Conservation (phyloP, 2,797 vertebrate species). For the Pipistrellus kuhlii region DNA sequence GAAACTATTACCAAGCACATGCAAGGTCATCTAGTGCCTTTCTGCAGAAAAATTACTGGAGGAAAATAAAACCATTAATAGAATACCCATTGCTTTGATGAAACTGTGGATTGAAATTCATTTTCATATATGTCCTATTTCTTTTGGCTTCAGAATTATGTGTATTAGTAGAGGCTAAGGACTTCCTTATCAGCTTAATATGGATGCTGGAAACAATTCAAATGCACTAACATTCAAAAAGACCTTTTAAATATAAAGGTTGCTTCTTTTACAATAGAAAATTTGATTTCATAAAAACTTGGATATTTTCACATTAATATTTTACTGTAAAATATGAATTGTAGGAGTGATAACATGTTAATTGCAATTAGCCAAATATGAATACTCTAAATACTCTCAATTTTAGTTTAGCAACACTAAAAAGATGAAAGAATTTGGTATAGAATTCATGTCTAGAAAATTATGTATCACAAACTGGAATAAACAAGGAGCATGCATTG, state of each 20-base stretch:
- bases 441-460: neutral
- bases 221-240: neutral
- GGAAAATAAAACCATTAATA: constrained; percentile 8
- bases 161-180: neutral
- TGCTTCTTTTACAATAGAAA: constrained; percentile 22
- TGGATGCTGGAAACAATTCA: neutral
- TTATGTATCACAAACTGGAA: neutral
- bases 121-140: neutral
- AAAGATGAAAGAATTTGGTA: neutral
- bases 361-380: neutral
- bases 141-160: neutral
- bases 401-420: neutral
- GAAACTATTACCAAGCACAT: neutral
- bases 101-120: neutral
- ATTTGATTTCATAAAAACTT: neutral
- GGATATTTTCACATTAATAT: neutral
- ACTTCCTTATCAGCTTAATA: neutral
- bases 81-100: neutral
- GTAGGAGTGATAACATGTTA: neutral
- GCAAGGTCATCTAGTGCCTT: neutral
- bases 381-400: neutral
- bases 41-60: constrained; percentile 30
- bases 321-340: constrained; percentile 6
- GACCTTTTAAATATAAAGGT: neutral
- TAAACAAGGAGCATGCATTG: neutral